Percentiles rank a stretch among this genome's conserved stretches.
Conservation (phyloP, 1,140 invertebrate genomes). For the Goniozus legneri region DNA sequence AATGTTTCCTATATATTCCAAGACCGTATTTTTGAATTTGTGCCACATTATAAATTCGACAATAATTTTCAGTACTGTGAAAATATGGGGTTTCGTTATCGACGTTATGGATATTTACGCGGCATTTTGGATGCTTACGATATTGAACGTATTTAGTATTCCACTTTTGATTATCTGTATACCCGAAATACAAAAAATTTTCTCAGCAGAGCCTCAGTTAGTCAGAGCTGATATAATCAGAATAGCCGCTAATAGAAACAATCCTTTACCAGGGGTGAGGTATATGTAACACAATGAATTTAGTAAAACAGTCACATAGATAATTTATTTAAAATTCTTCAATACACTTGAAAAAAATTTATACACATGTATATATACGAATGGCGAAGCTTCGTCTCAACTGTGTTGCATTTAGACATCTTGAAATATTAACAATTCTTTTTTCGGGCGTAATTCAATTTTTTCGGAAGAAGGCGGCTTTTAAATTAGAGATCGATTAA, state of each 20-base stretch:
- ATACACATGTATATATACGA: conserved; percentile 15
- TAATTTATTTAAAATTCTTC: conserved; percentile 18
- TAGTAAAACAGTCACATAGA: conserved; percentile 11
- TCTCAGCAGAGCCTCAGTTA: too few species aligned
- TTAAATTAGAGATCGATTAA: too few species aligned
- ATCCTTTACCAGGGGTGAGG: too few species aligned
- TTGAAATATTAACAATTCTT: not conserved
- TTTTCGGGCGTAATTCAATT: too few species aligned
- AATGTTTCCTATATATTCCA: conserved; percentile 11
- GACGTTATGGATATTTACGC: not conserved
- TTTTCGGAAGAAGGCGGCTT: too few species aligned
- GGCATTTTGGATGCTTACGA: conserved; percentile 6
- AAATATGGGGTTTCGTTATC: too few species aligned
- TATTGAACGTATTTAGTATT: conserved; percentile 2
- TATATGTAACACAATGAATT: too few species aligned
- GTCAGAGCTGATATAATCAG: too few species aligned
- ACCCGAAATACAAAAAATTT: too few species aligned
- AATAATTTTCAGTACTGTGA: not conserved
- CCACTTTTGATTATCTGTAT: conserved; percentile 3
- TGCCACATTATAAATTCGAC: conserved; percentile 1
- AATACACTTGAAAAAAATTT: not conserved
- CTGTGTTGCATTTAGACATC: too few species aligned
- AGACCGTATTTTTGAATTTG: not conserved
- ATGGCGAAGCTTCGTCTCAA: too few species aligned
- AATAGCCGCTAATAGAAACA: too few species aligned